Conservation (phyloP, 2,797 vertebrate species). For the Sardinella longiceps region DNA sequence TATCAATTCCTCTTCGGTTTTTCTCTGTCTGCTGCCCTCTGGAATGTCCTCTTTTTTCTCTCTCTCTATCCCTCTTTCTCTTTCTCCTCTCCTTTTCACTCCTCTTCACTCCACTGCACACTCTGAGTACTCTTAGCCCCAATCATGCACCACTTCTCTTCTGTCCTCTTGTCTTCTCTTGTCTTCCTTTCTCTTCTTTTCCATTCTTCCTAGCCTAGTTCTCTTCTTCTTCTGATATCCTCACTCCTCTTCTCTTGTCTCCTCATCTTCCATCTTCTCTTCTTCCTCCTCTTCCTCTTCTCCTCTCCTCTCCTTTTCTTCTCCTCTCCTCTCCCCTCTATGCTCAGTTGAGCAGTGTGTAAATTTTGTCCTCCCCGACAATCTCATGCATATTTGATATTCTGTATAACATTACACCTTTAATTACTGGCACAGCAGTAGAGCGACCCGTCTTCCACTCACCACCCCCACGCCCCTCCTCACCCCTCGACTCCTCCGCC, state of each 20-base stretch:
- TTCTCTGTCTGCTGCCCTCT: neutral
- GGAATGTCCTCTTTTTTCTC: neutral
- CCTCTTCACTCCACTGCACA: neutral
- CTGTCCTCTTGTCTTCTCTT: neutral
- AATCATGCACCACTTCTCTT: neutral
- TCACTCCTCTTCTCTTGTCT: slow-evolving; percentile 4
- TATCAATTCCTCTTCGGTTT: neutral
- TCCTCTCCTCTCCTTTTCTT: neutral
- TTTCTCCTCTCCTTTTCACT: neutral
- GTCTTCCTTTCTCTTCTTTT: neutral
- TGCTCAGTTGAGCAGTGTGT: slow-evolving; percentile 32
- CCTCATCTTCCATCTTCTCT: neutral
- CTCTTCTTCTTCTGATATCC: neutral
- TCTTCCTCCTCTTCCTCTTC: neutral
- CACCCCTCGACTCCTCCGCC: neutral
- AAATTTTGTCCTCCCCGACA: slow-evolving; percentile 31
- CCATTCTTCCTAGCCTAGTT: neutral
- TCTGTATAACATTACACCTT: slow-evolving; percentile 38
- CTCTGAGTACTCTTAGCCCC: neutral
- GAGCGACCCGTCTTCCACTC: neutral
- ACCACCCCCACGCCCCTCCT: no score
- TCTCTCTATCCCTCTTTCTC: neutral
- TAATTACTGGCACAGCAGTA: slow-evolving; percentile 37
- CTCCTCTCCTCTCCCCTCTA: neutral
- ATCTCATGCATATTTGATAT: slow-evolving; percentile 53